Percentiles rank a stretch among this genome's conserved stretches.
These are phyloP conservation scores for Rattus rattus DNA, from an alignment of 2,113 vertebrate genomes.

Conservation along the genomic window DNA sequence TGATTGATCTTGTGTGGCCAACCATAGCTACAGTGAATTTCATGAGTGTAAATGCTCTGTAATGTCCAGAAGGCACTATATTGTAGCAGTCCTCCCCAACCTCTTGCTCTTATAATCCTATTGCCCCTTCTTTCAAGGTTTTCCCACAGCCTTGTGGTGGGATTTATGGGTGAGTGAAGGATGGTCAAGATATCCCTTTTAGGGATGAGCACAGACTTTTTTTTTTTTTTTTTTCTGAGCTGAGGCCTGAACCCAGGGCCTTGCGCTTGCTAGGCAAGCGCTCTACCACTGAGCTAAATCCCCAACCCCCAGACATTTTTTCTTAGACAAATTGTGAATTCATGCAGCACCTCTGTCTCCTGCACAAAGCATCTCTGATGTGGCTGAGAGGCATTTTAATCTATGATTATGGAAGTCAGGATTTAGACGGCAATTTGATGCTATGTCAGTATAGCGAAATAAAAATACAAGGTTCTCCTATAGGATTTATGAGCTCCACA, in stretches of 20 bases:
- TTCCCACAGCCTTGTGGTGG: too few relatives aligned
- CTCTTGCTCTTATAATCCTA: too few relatives aligned
- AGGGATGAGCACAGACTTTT: too few relatives aligned
- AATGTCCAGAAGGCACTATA: neutral
- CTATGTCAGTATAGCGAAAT: neutral
- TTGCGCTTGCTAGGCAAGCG: too few relatives aligned
- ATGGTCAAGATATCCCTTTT: neutral
- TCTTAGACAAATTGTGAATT: neutral
- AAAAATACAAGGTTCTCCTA: neutral
- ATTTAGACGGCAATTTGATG: neutral
- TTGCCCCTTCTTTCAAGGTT: neutral
- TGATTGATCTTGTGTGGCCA: neutral
- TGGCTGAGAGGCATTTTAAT: neutral
- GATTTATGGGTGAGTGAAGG: neutral
- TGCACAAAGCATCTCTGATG: neutral
- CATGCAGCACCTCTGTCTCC: neutral
- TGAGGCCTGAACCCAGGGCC: too few relatives aligned
- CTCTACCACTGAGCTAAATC: too few relatives aligned
- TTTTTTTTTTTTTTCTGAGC: too few relatives aligned
- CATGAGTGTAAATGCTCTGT: too few relatives aligned
- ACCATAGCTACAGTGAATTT: neutral
- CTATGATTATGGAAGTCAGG: neutral
- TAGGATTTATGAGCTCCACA: neutral
- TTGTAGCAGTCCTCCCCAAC: neutral
- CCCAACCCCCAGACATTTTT: neutral